These are phyloP conservation scores for Hepsetus odoe DNA, from an alignment of 2,113 vertebrate genomes.

Conservation along the genomic window DNA sequence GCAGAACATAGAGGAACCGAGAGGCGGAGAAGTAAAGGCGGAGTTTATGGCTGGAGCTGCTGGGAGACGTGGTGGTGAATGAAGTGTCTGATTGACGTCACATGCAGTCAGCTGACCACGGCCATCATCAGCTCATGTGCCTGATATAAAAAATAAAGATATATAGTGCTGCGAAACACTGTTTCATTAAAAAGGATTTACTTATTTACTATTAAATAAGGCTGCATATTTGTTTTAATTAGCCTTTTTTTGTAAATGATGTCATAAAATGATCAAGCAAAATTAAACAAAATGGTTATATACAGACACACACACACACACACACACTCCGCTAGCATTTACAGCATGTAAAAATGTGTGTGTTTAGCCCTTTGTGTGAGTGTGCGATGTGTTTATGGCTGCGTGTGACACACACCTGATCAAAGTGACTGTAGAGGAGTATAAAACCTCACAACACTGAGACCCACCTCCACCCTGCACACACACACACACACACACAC, in stretches of 20 bases:
- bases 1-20: too few relatives aligned
- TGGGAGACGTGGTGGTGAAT: neutral
- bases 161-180: too few relatives aligned
- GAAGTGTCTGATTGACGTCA: neutral
- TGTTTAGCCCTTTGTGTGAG: neutral
- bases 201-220: too few relatives aligned
- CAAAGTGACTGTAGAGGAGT: slow-evolving; percentile 10
- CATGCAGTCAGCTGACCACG: neutral
- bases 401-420: slow-evolving; percentile 34
- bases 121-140: neutral
- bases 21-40: too few relatives aligned
- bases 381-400: neutral
- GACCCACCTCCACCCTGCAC: neutral
- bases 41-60: neutral
- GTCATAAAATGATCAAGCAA: too few relatives aligned
- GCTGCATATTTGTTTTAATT: too few relatives aligned
- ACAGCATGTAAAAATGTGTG: neutral
- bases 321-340: too few relatives aligned
- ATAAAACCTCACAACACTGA: neutral
- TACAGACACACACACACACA: too few relatives aligned
- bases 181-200: too few relatives aligned
- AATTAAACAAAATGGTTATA: too few relatives aligned
- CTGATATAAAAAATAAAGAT: too few relatives aligned
- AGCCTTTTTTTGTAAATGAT: too few relatives aligned
- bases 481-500: neutral